phyloP scores from a whole-genome alignment of 2,888 invertebrate genomes.

The Leucoptera coffeella region DNA sequence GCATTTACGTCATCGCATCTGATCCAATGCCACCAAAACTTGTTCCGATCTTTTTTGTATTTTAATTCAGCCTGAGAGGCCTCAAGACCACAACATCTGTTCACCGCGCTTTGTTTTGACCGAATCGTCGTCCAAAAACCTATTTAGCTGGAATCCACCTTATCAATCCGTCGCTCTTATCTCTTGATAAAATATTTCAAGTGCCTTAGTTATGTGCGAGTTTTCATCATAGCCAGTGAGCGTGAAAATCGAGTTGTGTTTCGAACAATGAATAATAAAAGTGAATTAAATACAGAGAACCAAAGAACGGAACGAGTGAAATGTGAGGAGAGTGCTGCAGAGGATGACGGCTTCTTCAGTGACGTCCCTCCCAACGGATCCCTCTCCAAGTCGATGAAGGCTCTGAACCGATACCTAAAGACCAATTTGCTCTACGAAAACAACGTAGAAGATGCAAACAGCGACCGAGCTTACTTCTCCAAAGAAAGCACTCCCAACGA shows the following conservation, averaged over 20 bases:
- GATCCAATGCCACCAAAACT: constrained; percentile 24
- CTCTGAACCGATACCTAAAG: constrained; percentile 37
- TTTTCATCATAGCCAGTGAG: no score
- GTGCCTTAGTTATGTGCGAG: constrained; percentile 18
- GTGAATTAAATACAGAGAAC: constrained; percentile 9
- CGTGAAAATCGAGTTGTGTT: constrained; percentile 10
- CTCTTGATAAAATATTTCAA: no score
- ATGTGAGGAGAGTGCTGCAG: no score
- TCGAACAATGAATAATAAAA: constrained; percentile 8
- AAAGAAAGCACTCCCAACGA: constrained; percentile 38
- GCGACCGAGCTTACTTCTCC: constrained; percentile 32
- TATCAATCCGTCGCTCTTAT: no score
- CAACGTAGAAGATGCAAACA: constrained; percentile 12
- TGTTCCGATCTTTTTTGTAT: constrained; percentile 38
- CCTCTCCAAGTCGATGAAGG: constrained; percentile 29
- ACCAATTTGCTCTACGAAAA: constrained; percentile 33
- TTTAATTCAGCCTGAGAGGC: constrained; percentile 32
- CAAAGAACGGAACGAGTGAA: no score
- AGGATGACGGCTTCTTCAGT: constrained; percentile 33
- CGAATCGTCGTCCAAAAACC: no score
- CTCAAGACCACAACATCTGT: constrained; percentile 16
- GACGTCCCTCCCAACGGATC: constrained; percentile 28
- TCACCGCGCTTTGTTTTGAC: no score
- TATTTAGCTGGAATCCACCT: no score
- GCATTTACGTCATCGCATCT: constrained; percentile 29